Evolutionary conservation across 2,888 invertebrate genomes (phyloP), one percentile per base, ranked within the genome.

Genomic region (Cheilosia variabilis): DNA sequence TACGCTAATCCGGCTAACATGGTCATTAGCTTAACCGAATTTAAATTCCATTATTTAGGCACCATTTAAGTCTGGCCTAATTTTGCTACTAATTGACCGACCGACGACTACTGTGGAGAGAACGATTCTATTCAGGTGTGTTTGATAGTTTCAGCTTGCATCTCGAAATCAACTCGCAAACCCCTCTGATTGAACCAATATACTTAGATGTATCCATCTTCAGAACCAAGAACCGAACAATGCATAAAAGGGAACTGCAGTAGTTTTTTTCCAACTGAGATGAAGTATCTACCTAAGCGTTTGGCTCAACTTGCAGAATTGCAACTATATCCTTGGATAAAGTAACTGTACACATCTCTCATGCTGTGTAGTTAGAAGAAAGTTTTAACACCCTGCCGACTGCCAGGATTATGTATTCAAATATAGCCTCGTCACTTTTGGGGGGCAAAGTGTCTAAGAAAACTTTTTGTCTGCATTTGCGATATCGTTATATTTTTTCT

Each of bases 371-470:
- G 55, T 57, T 66, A 0, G 22, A 22, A 5, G 52, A 55, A 77
- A 65, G 68, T 78, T 71, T 71, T 34, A 63, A 43, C 78, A 78
- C 63, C 55, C 66, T 57, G 41, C 63, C 62, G 63, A 63, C 69
- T 78, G 78, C 71, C 57, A 63, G 71, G 78, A 78, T 71, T 78
- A 78, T 78, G 78, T 63, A 78, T 78, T 78, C 78, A 78, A 78
- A 78, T 71, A 71, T 71, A 71, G 78, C 78, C 78, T 57, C 77
- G 57, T 78, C 69, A 47, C 77, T 78, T 78, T 78, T 31, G n/a
- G 24, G 50, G 71, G 62, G 41, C 27, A 71, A 57, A 71, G 63
- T 62, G 63, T 68, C 62, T 71, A 58, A 63, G 63, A 63, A 69
- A 78, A 55, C 13, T 57, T 78, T 69, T 71, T 45, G 41, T 31